Conservation (phyloP, 2,797 vertebrate genomes). For the Propithecus perrieri region DNA sequence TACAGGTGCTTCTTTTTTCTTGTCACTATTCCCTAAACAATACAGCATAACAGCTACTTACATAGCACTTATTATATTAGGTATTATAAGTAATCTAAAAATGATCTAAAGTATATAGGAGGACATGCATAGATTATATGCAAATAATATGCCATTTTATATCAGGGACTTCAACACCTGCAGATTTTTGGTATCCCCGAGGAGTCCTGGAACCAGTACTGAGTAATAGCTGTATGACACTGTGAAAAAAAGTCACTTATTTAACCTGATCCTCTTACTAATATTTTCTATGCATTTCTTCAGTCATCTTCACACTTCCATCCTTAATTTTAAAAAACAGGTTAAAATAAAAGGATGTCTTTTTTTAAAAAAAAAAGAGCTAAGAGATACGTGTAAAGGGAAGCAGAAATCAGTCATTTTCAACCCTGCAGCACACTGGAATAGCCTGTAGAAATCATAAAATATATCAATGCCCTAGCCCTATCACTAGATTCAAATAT, state of each 20-base stretch:
- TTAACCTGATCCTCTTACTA: not conserved
- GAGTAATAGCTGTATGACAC: not conserved
- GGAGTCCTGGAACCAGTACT: not conserved
- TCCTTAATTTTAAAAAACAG: not conserved
- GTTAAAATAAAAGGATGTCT: not conserved
- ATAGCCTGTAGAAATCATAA: constrained; percentile 1
- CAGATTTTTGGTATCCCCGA: not conserved
- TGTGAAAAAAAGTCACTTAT: not conserved
- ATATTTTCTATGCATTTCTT: constrained; percentile 30
- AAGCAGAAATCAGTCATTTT: constrained; percentile 29
- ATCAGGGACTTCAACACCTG: not conserved
- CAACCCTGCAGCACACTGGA: not conserved
- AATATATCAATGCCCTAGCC: not conserved
- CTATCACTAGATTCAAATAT: not conserved
- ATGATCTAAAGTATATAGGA: not conserved
- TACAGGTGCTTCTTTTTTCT: not conserved
- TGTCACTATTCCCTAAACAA: not conserved
- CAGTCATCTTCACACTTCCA: not conserved
- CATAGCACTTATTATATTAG: not conserved
- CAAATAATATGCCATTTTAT: not conserved
- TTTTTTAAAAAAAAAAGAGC: not conserved
- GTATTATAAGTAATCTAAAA: not conserved
- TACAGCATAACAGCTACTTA: not conserved
- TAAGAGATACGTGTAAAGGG: not conserved
- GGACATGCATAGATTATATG: not conserved